Percentiles rank a stretch among this genome's conserved stretches.
Conservation (phyloP, 1,140 invertebrate species). For the Leptopilina clavipes region DNA sequence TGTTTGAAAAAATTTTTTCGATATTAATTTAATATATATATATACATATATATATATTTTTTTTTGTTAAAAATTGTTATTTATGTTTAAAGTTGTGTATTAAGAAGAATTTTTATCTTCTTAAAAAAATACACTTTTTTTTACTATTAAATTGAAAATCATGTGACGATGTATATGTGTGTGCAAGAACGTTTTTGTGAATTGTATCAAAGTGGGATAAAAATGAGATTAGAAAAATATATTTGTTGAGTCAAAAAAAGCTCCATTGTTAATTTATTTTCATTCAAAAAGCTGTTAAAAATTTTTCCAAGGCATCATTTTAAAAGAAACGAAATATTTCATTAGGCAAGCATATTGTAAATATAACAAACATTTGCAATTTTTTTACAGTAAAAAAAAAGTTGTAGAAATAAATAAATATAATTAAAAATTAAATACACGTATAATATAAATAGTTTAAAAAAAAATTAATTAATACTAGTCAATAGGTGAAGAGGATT, state of each 20-base stretch:
- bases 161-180: background rate
- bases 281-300: conserved; percentile 56
- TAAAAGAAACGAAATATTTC: too few species aligned
- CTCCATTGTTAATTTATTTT: conserved; percentile 58
- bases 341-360: too few species aligned
- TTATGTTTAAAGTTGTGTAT: background rate
- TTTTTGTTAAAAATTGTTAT: background rate
- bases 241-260: conserved; percentile 53
- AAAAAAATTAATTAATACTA: background rate
- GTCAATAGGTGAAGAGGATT: background rate
- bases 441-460: too few species aligned
- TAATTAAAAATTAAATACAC: too few species aligned
- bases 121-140: background rate
- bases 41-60: background rate
- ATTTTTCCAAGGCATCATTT: conserved; percentile 50
- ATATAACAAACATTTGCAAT: too few species aligned
- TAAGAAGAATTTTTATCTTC: background rate
- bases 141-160: background rate
- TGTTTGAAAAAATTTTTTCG: too few species aligned
- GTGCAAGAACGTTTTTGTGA: background rate
- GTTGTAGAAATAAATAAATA: too few species aligned
- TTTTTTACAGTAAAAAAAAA: too few species aligned
- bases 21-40: background rate
- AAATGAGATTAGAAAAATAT: conserved; percentile 24
- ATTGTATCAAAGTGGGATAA: background rate